Conservation (phyloP, 2,888 invertebrate species). For the Thymelicus lineola region DNA sequence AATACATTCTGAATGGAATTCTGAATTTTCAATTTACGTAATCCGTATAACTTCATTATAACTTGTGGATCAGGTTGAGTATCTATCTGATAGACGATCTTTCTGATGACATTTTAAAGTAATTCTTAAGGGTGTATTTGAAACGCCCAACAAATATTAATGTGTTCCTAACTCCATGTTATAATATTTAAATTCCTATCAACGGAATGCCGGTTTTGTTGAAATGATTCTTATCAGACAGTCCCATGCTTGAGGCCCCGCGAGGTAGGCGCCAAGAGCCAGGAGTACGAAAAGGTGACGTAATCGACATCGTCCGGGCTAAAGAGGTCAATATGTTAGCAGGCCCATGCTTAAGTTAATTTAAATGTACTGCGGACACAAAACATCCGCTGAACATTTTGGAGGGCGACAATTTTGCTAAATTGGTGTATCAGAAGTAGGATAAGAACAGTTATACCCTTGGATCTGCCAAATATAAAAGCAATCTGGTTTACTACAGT, state of each 20-base stretch:
- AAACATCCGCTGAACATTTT: constrained; percentile 21
- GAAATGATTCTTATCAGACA: constrained; percentile 34
- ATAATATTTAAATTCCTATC: not conserved
- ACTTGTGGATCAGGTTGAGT: no score
- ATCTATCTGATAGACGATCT: no score
- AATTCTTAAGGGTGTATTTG: no score
- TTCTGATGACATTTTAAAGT: no score
- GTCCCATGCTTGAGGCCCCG: constrained; percentile 38
- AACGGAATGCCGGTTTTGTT: constrained; percentile 34
- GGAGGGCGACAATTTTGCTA: not conserved
- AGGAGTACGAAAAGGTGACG: constrained; percentile 32
- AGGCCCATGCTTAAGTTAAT: constrained; percentile 28
- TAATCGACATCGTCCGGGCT: constrained; percentile 25
- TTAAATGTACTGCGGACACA: constrained; percentile 19
- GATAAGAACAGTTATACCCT: no score
- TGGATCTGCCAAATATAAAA: no score
- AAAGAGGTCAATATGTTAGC: constrained; percentile 39
- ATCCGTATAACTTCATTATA: no score
- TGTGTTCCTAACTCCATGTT: not conserved
- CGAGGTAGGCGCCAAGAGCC: constrained; percentile 27
- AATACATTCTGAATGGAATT: no score
- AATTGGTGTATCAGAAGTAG: not conserved
- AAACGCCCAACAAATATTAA: not conserved
- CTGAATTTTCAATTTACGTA: no score
- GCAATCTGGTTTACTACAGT: no score